phyloP scores from a whole-genome alignment of 2,888 invertebrate species.

The Choreutis nemorana region DNA sequence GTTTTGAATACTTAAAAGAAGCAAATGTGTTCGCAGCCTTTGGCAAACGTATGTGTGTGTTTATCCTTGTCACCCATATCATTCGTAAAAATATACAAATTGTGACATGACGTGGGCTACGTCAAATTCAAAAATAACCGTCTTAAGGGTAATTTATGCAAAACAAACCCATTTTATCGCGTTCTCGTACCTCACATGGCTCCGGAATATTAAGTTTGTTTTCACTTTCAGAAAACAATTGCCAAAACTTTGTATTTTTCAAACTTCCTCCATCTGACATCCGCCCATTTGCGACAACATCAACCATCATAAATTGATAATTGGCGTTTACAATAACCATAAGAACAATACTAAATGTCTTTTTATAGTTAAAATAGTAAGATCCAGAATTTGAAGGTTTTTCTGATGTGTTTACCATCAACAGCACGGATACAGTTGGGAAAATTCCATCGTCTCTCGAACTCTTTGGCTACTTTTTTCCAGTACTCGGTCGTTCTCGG shows the following conservation, averaged over 20 bases:
- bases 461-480: constrained; percentile 4
- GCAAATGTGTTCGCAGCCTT: too few species aligned
- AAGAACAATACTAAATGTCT: constrained; percentile 9
- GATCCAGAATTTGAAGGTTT: constrained; percentile 7
- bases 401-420: constrained; percentile 9
- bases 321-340: constrained; percentile 11
- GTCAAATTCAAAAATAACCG: too few species aligned
- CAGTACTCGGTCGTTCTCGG: constrained; percentile 4
- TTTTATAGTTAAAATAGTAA: constrained; percentile 10
- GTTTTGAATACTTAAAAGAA: too few species aligned
- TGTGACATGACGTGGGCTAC: too few species aligned
- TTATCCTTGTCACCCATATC: too few species aligned
- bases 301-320: constrained; percentile 10
- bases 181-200: constrained; percentile 3
- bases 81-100: too few species aligned
- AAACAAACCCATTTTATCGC: too few species aligned
- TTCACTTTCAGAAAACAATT: constrained; percentile 3
- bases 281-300: constrained; percentile 9
- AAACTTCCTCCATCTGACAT: constrained; percentile 5
- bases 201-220: constrained; percentile 5
- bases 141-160: too few species aligned
- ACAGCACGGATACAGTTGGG: constrained; percentile 5
- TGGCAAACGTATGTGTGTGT: too few species aligned
- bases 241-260: constrained; percentile 7
- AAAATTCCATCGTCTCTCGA: constrained; percentile 7